Evolutionary conservation across 2,888 invertebrate genomes (phyloP), one percentile per base, ranked within the genome.

Genomic region (Eupithecia dodoneata): DNA sequence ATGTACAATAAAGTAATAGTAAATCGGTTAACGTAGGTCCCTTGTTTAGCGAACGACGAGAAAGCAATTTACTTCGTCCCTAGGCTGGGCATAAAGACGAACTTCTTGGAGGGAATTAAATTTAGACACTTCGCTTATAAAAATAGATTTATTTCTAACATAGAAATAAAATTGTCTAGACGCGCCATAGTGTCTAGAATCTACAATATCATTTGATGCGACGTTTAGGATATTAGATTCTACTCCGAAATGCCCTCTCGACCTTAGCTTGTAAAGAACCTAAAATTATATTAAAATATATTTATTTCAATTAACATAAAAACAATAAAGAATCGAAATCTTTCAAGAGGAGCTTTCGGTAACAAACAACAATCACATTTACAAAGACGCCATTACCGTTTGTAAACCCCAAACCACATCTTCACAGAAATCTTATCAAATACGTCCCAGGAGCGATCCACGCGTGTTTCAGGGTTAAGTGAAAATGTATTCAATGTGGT

Each of bases 401-500:
- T 30, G 4, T 63, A 63, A 63, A 3, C 63, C 30, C 12, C 30
- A 30, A 63, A 63, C 63, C 63, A 30, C 30, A 63, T 63, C 63
- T 30, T 30, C 10, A 30, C 10, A 30, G 30, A 30, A 63, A 63
- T 63, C 63, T 63, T 63, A 63, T 63, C 63, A 63, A 12, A 63
- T 63, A 63, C 18, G 30, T 63, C 63, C 63, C 63, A 30, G 30
- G 63, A 30, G 63, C 63, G n/a, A 18, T 59, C 9, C 55, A 30
- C 30, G 63, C 63, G 4, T 9, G 18, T 18, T 59, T 59, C 18
- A 66, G 65, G 65, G 65, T 41, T 66, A 41, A 42, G 13, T 66
- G n/a, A n/a, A 66, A 66, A 42, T 42, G 42, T 66, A 66, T 66
- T 66, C 6, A 66, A 66, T 66, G 66, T 66, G 66, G 42, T 65